phyloP scores from a whole-genome alignment of 2,797 vertebrate genomes.

The Pteronotus mesoamericanus region DNA sequence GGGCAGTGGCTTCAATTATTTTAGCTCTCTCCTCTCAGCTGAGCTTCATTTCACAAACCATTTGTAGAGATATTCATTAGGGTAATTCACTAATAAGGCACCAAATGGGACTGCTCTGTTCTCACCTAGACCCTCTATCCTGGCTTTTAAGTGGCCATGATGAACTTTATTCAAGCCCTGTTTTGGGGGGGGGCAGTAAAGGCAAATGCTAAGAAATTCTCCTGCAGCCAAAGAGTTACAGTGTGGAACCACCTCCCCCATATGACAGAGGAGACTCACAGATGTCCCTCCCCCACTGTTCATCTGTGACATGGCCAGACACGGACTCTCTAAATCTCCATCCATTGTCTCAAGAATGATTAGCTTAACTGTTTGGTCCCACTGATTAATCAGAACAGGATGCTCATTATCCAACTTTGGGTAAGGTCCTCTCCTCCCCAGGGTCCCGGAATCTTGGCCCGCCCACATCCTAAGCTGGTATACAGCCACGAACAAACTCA shows the following conservation, averaged over 20 bases:
- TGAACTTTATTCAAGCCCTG: neutral
- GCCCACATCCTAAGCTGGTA: neutral
- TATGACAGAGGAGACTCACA: neutral
- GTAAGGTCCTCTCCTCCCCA: neutral
- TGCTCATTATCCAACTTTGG: neutral
- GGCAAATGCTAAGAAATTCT: neutral
- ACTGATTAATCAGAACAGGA: neutral
- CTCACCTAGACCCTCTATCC: neutral
- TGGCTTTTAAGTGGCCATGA: neutral
- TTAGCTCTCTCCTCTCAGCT: neutral
- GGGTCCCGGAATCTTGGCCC: neutral
- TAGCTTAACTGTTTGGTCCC: neutral
- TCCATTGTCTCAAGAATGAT: neutral
- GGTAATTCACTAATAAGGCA: neutral
- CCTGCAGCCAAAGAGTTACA: neutral
- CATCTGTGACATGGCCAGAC: neutral
- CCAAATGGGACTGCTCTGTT: neutral
- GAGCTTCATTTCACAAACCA: neutral
- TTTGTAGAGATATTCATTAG: neutral
- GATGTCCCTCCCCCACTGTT: neutral
- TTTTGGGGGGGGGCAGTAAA: too few species aligned
- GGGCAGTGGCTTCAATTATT: neutral
- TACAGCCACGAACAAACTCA: neutral
- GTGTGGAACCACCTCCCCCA: neutral
- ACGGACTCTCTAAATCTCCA: neutral